Base-by-base conservation (phyloP, 2,113 vertebrate species). In the Heterotis niloticus region DNA sequence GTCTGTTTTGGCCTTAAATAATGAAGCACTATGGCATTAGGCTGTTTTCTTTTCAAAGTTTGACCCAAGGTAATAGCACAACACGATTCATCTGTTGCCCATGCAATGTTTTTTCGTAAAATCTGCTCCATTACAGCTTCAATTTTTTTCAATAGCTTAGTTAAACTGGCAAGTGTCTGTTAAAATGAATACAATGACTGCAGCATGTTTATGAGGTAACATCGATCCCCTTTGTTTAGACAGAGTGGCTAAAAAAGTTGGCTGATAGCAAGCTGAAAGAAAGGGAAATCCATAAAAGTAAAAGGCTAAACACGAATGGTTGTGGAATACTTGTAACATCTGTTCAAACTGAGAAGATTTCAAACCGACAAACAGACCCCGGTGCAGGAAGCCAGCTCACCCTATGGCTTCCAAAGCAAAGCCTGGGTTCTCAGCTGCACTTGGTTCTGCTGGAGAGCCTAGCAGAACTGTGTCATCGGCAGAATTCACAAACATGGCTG, bases 341-440 rank as follows among this genome's bases (percentile, higher is more conserved):
- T 84, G 84, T 79, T 79, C 76, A 79, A 84, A 81, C 81, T 83
- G 14, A 24, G 23, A 79, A 84, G 77, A 77, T 79, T 84, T 83
- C 80, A 83, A 79, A 79, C 70, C 79, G 64, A 24, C 72, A 70
- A 76, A 70, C 67, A 72, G 72, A 68, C 68, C 23, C 65, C 34
- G 66, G 66, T 66, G 65, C 77, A 67, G 64, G 66, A 24, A 73
- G 5, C 28, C 20, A 66, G 56, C 71, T 57, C 29, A 69, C 18
- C 70, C 54, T 66, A 57, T 57, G 64, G 65, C 75, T 52, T 51
- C 67, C 23, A 18, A 68, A 59, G 67, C 68, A 26, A 20, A n/a
- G 44, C 20, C 67, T 54, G 44, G 51, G 64, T 64, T 29, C 29
- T 20, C 44, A 26, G 20, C 23, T n/a, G 1, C 20, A 1, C 24